These are phyloP conservation scores for Rousettus leschenaultii DNA, from an alignment of 2,113 vertebrate genomes.

Conservation along the genomic window DNA sequence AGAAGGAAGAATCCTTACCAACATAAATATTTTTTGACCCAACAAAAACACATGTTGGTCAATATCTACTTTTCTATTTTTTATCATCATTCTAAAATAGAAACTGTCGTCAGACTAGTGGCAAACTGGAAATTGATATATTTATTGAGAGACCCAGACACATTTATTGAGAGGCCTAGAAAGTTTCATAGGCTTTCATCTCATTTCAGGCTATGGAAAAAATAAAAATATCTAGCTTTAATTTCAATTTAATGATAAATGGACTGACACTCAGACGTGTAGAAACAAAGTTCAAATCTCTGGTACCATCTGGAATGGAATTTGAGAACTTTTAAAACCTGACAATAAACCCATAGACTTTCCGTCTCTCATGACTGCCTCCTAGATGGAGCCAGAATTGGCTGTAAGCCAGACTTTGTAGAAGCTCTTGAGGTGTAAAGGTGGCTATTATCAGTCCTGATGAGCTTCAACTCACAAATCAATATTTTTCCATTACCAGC, in stretches of 20 bases:
- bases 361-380: background rate
- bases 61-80: conserved; percentile 6
- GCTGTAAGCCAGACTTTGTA: background rate
- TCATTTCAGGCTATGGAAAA: conserved; percentile 34
- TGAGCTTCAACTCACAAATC: conserved; percentile 39
- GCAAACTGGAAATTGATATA: background rate
- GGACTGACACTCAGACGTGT: background rate
- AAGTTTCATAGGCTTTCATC: background rate
- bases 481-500: conserved; percentile 47
- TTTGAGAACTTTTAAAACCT: conserved; percentile 16
- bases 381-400: background rate
- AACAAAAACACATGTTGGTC: background rate
- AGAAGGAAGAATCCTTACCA: background rate
- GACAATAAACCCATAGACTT: background rate
- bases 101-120: background rate
- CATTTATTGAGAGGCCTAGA: background rate
- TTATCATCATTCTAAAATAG: background rate
- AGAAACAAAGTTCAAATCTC: conserved; percentile 38
- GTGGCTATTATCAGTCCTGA: background rate
- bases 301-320: background rate
- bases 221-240: background rate
- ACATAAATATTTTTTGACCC: background rate
- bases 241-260: background rate
- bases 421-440: background rate
- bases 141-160: background rate